These are phyloP conservation scores for Penaeus chinensis DNA, from an alignment of 1,140 invertebrate genomes.

Conservation along the genomic window DNA sequence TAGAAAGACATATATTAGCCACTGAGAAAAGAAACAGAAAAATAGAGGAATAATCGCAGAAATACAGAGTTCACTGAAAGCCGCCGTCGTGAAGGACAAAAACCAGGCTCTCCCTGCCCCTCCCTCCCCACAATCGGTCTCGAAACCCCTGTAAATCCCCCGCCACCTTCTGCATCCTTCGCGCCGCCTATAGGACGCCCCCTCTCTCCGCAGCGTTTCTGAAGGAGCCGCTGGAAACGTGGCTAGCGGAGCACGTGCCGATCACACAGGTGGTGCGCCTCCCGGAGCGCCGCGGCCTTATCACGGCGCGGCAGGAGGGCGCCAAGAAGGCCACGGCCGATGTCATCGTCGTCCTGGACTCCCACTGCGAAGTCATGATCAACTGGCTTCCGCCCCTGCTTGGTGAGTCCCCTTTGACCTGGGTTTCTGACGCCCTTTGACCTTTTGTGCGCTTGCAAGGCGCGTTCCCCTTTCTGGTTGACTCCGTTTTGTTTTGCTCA, in stretches of 20 bases:
- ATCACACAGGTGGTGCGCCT: slow-evolving; percentile 84
- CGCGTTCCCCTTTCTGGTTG: too few relatives aligned
- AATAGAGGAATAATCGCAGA: too few relatives aligned
- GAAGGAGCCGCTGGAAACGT: slow-evolving; percentile 90
- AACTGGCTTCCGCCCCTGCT: slow-evolving; percentile 98
- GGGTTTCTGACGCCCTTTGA: slow-evolving; percentile 70
- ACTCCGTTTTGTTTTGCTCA: too few relatives aligned
- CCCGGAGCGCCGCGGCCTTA: slow-evolving; percentile 83
- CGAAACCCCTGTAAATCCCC: neutral
- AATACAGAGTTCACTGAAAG: too few relatives aligned
- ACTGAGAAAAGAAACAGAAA: too few relatives aligned
- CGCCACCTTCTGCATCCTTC: neutral
- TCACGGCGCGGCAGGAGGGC: slow-evolving; percentile 87
- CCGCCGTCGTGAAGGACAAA: too few relatives aligned
- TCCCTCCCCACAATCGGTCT: too few relatives aligned
- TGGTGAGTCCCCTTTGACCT: slow-evolving; percentile 80
- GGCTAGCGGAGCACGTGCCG: slow-evolving; percentile 82
- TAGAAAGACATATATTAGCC: too few relatives aligned
- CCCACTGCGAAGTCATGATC: slow-evolving; percentile 80
- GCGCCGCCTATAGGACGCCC: neutral
- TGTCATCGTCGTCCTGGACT: slow-evolving; percentile 95
- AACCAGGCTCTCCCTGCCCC: too few relatives aligned
- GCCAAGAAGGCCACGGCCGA: slow-evolving; percentile 84
- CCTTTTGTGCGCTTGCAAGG: too few relatives aligned
- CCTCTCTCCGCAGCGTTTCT: slow-evolving; percentile 79